Percentiles rank a stretch among this genome's conserved stretches.
Evolutionary conservation across 1,140 invertebrate genomes (phyloP).

Genomic region (Tribolium madens): DNA sequence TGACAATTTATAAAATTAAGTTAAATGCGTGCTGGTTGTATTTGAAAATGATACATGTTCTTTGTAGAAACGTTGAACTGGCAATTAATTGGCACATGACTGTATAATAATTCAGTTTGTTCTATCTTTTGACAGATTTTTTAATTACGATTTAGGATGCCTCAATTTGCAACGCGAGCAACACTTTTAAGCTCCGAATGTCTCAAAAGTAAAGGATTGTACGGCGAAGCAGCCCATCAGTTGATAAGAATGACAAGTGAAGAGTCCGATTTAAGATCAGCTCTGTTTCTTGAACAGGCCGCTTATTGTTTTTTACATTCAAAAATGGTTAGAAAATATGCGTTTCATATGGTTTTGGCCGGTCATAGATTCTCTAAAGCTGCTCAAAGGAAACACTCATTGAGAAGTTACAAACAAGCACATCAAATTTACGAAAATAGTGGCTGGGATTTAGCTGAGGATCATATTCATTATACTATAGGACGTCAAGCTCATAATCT

Average conservation of each 20-base stretch:
- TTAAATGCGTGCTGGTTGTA: too few relatives aligned
- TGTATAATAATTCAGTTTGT: too few relatives aligned
- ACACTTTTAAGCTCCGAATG: constrained; percentile 91
- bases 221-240: constrained; percentile 91
- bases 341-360: constrained; percentile 96
- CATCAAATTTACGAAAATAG: constrained; percentile 87
- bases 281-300: constrained; percentile 94
- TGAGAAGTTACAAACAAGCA: constrained; percentile 92
- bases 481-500: constrained; percentile 88
- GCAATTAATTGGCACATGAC: too few relatives aligned
- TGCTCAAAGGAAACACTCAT: constrained; percentile 89
- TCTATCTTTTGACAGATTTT: too few relatives aligned
- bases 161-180: constrained; percentile 90
- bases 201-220: constrained; percentile 80
- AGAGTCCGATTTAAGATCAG: constrained; percentile 91
- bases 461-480: constrained; percentile 95
- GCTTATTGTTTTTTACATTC: constrained; percentile 89
- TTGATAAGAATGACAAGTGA: constrained; percentile 96
- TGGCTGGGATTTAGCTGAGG: constrained; percentile 91
- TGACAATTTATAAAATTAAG: too few relatives aligned
- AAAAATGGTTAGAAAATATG: constrained; percentile 91
- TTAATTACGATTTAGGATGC: constrained; percentile 71
- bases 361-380: constrained; percentile 94
- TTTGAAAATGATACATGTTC: too few relatives aligned
- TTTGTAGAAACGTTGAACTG: too few relatives aligned